Evolutionary conservation across 2,113 vertebrate genomes (phyloP).

Genomic region (Myxocyprinus asiaticus): DNA sequence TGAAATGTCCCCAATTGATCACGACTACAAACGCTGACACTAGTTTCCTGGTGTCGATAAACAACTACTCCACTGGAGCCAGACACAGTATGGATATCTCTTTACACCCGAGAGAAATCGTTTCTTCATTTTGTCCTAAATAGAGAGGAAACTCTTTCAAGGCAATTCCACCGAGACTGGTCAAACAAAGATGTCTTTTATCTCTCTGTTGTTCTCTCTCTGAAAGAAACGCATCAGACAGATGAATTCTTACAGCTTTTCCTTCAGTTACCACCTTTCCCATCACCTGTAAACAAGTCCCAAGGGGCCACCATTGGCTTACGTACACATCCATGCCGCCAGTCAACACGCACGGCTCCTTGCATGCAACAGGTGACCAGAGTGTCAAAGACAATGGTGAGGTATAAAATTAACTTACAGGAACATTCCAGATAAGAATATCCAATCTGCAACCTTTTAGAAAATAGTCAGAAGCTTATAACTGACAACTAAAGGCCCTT

Average conservation of each 20-base stretch:
- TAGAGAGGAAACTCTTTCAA: conserved; percentile 24
- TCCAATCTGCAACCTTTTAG: too few species aligned
- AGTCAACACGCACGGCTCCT: conserved; percentile 27
- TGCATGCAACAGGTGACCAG: conserved; percentile 45
- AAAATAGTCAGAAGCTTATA: too few species aligned
- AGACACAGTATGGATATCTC: not conserved
- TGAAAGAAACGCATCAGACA: conserved; percentile 44
- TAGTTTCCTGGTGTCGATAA: conserved; percentile 38
- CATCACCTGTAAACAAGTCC: conserved; percentile 46
- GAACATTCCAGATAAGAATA: not conserved
- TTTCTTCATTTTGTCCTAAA: conserved; percentile 17
- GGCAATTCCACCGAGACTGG: conserved; percentile 41
- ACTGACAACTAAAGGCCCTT: too few species aligned
- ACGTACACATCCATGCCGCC: conserved; percentile 28
- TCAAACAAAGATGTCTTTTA: conserved; percentile 31
- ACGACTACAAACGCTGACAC: conserved; percentile 36
- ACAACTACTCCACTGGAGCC: not conserved
- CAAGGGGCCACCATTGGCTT: conserved; percentile 16
- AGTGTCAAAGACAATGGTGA: conserved; percentile 26
- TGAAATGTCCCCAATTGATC: conserved; percentile 32
- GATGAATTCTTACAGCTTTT: conserved; percentile 49
- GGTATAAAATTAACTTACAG: conserved; percentile 24
- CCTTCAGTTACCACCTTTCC: conserved; percentile 62
- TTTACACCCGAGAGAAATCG: conserved; percentile 7
- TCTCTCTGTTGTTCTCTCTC: conserved; percentile 18